Base-by-base conservation (phyloP, 2,888 invertebrate species). In the Lypha dubia region DNA sequence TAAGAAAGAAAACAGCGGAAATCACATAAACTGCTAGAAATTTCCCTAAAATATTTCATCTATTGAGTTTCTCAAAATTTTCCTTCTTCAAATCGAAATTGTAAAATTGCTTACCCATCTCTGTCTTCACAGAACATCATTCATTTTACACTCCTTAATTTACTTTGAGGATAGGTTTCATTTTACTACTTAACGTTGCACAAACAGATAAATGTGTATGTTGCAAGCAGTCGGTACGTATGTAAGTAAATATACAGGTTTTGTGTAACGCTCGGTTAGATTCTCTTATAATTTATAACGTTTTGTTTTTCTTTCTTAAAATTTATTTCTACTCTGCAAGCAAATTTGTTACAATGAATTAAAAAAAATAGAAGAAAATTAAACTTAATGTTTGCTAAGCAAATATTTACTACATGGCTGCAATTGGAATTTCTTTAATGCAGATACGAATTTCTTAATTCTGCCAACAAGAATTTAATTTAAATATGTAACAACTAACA, bases 141-240 rank as follows among this genome's bases (percentile, higher is more conserved):
- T 5, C 8, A 65, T 49, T 58, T n/a, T 35, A 46, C 67, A 67
- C 77, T 68, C 60, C 77, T 60, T 68, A 51, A 68, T 77, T 60
- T 77, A 41, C 20, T 20, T 22, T 22, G 65, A 51, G 28, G 4
- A 73, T 62, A 17, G 62, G 22, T 73, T 73, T 51, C 38, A 73
- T 17, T 73, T 58, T 46, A 60, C 22, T 49, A 38, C 62, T 63
- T 41, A 28, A 63, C 28, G 63, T 63, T 74, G 63, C 74, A 63
- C 63, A 51, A 74, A 74, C 28, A 63, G 15, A 11, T 9, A 24
- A 68, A 32, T 46, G 9, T 20, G 9, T 17, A 58, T 2, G 24
- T 62, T 35, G 58, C 58, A 58, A 35, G 17, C 46, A 15, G 20
- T 63, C 1, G 7, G 24, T 44, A 24, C 41, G 41, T 44, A 46